phyloP scores from a whole-genome alignment of 2,888 invertebrate species.

The Harpagoxenus sublaevis region DNA sequence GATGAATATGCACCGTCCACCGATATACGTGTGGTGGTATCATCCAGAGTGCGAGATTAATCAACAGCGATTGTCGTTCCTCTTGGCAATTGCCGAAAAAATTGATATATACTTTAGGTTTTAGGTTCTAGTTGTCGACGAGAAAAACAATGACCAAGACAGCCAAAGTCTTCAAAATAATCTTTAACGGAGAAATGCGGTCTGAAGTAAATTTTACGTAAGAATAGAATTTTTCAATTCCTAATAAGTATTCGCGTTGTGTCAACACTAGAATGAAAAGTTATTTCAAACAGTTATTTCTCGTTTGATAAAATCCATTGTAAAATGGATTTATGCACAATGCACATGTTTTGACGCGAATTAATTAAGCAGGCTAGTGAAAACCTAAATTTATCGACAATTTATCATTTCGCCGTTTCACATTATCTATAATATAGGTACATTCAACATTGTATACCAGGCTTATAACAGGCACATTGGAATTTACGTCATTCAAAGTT shows the following conservation, averaged over 20 bases:
- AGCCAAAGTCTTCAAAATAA: not conserved
- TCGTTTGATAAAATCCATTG: constrained; percentile 3
- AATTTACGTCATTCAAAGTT: no score
- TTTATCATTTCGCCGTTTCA: not conserved
- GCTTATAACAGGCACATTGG: no score
- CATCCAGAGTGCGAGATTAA: not conserved
- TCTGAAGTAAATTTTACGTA: not conserved
- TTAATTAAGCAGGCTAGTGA: not conserved
- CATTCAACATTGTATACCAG: no score
- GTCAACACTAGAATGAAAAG: not conserved
- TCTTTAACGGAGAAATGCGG: not conserved
- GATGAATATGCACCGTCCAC: not conserved
- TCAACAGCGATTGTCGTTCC: not conserved
- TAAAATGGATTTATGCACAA: not conserved
- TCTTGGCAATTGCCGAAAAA: not conserved
- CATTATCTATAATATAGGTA: no score
- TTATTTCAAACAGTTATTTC: not conserved
- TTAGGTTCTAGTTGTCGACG: not conserved
- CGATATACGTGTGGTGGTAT: not conserved
- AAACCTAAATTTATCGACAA: not conserved
- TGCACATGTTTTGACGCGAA: not conserved
- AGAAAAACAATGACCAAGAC: not conserved
- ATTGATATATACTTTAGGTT: not conserved
- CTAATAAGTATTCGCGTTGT: not conserved
- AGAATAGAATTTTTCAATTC: not conserved